Evolutionary conservation across 92 coral and sea anemone genomes (phyloP).

Genomic region (Muricea muricata): DNA sequence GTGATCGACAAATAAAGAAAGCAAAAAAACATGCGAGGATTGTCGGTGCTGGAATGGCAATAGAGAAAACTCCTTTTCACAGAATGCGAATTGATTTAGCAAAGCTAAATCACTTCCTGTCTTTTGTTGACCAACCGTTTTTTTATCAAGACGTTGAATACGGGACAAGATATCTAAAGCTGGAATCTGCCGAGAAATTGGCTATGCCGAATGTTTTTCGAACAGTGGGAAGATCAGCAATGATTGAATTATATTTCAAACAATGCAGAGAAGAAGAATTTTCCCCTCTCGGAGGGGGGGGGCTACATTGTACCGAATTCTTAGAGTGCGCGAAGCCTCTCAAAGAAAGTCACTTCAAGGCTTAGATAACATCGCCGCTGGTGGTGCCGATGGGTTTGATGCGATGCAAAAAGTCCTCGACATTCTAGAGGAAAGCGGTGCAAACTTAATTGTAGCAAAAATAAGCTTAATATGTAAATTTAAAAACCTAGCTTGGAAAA

Average conservation of each 20-base stretch:
- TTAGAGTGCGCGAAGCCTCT: constrained; percentile 27
- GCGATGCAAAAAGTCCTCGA: background rate
- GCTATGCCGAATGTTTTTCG: constrained; percentile 46
- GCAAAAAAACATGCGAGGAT: constrained; percentile 61
- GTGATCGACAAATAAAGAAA: constrained; percentile 66
- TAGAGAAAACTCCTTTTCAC: constrained; percentile 53
- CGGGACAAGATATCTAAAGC: constrained; percentile 53
- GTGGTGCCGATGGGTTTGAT: background rate
- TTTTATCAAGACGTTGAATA: constrained; percentile 78
- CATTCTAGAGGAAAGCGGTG: background rate
- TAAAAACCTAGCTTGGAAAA: too few species aligned
- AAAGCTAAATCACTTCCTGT: constrained; percentile 70
- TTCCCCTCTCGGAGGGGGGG: constrained; percentile 55
- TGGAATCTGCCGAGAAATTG: constrained; percentile 42
- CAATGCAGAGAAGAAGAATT: constrained; percentile 58
- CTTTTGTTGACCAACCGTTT: constrained; percentile 68
- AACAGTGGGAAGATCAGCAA: constrained; percentile 58
- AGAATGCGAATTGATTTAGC: constrained; percentile 60
- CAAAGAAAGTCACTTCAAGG: constrained; percentile 24
- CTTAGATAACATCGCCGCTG: constrained; percentile 9
- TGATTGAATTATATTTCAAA: constrained; percentile 56
- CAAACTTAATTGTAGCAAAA: background rate
- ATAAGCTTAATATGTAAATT: background rate
- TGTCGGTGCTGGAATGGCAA: constrained; percentile 61
- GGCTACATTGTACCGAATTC: constrained; percentile 36